Evolutionary conservation across 2,888 invertebrate species (phyloP).

Genomic region (Vanessa cardui): DNA sequence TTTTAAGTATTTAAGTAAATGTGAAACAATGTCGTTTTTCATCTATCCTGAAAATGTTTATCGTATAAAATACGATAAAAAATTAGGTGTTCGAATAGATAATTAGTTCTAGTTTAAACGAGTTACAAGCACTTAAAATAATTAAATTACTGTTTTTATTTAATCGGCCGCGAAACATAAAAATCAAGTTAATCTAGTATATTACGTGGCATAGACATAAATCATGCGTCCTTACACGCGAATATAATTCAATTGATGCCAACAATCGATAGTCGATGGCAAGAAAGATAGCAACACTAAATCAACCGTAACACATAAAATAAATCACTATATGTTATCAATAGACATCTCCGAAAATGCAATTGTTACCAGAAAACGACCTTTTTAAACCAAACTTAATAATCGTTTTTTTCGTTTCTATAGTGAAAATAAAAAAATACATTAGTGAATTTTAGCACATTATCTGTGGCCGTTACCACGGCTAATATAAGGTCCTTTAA

Average conservation of each 20-base stretch:
- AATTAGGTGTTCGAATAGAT: neutral
- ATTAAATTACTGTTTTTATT: slow-evolving; percentile 4
- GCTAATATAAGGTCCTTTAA: too few species aligned
- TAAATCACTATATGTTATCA: neutral
- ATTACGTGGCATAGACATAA: slow-evolving; percentile 8
- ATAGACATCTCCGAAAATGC: neutral
- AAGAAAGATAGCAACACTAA: neutral
- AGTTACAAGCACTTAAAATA: neutral
- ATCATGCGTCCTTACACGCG: slow-evolving; percentile 1
- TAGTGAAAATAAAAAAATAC: too few species aligned
- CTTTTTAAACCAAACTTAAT: too few species aligned
- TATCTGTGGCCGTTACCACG: neutral
- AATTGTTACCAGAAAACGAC: too few species aligned
- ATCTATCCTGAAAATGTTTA: neutral
- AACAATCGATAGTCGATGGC: slow-evolving; percentile 20
- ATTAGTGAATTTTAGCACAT: too few species aligned
- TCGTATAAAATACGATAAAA: neutral
- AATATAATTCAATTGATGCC: slow-evolving; percentile 25
- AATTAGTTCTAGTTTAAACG: slow-evolving; percentile 2
- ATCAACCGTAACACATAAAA: neutral
- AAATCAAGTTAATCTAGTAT: neutral
- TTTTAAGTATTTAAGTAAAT: too few species aligned
- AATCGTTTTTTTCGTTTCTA: too few species aligned
- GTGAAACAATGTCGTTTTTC: too few species aligned
- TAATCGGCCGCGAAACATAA: neutral